Evolutionary conservation across 2,888 invertebrate genomes (phyloP), one percentile per base, ranked within the genome.

Genomic region (Lordiphosa andalusiaca): DNA sequence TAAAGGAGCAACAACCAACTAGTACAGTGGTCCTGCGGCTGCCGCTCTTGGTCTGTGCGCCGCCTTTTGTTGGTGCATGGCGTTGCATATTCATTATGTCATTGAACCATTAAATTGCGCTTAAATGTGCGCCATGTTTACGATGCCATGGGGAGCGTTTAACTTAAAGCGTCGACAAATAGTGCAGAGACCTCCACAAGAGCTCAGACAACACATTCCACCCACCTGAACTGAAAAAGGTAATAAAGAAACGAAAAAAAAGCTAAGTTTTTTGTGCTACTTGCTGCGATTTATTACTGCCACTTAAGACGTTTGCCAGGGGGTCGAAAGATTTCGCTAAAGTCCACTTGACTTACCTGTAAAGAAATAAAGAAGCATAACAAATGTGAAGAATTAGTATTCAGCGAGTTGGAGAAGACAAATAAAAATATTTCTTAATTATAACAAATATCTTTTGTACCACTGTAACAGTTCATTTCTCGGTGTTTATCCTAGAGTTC

Each of bases 51-150:
- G 53, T 61, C 47, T 54, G 49, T 39, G 61, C 36, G 23, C 13
- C 36, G 23, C 13, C 37, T 52, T 53, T 53, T 62, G 47, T 53
- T 58, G 48, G 53, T 44, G 55, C 67, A 61, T 46, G 57, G 63
- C 48, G 54, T 81, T 80, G 77, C 77, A 83, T 82, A 86, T 86
- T 85, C 84, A 85, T 86, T 84, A 86, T 85, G 84, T 78, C 86
- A 85, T 86, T 86, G 85, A 86, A 85, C 84, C 82, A 78, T 84
- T 84, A 78, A 86, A 86, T 80, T 84, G 73, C 69, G 62, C 76
- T 84, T 85, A 85, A 84, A 70, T 73, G 77, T 70, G 69, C 44
- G 37, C 57, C 52, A 46, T 53, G 67, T 83, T 84, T 81, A 82
- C 67, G 63, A 48, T 59, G 69, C 81, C 81, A 46, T 62, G 44